Percentiles rank a stretch among this genome's conserved stretches.
Evolutionary conservation across 2,888 invertebrate genomes (phyloP).

Genomic region (Drosophila affinis): DNA sequence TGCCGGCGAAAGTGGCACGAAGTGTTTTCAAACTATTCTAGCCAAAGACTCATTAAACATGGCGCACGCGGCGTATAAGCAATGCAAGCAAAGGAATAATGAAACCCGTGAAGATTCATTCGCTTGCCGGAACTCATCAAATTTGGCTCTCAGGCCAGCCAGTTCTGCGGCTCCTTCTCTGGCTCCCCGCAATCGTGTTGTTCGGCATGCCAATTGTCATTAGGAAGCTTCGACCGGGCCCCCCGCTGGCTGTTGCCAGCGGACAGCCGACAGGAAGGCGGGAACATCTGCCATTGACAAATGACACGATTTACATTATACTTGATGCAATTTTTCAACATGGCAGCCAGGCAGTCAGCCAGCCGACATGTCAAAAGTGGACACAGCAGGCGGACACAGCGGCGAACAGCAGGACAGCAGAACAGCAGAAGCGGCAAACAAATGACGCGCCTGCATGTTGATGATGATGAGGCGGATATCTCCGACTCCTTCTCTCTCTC

Average conservation of each 20-base stretch:
- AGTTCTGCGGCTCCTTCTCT: constrained; percentile 1
- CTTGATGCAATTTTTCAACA: constrained; percentile 76
- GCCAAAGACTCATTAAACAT: constrained; percentile 66
- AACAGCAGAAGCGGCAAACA: constrained; percentile 53
- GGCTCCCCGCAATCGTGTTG: background rate
- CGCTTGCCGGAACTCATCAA: background rate
- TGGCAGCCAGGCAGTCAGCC: constrained; percentile 27
- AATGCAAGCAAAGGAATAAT: background rate
- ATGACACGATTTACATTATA: constrained; percentile 80
- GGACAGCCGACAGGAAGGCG: constrained; percentile 15
- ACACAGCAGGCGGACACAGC: constrained; percentile 63
- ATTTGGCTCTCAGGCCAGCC: background rate
- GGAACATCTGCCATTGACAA: constrained; percentile 78
- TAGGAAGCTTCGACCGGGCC: constrained; percentile 25
- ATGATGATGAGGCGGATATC: constrained; percentile 45
- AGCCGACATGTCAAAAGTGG: constrained; percentile 66
- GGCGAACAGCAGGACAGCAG: constrained; percentile 13
- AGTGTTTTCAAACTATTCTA: constrained; percentile 66
- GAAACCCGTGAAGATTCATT: background rate
- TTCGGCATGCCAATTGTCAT: constrained; percentile 62
- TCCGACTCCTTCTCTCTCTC: background rate
- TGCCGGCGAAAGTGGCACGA: constrained; percentile 30
- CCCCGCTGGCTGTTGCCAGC: constrained; percentile 7
- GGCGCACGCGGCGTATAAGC: constrained; percentile 33
- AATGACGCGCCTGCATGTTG: constrained; percentile 70